Evolutionary conservation across 2,113 vertebrate species (phyloP).

Genomic region (Glaucomys volans): DNA sequence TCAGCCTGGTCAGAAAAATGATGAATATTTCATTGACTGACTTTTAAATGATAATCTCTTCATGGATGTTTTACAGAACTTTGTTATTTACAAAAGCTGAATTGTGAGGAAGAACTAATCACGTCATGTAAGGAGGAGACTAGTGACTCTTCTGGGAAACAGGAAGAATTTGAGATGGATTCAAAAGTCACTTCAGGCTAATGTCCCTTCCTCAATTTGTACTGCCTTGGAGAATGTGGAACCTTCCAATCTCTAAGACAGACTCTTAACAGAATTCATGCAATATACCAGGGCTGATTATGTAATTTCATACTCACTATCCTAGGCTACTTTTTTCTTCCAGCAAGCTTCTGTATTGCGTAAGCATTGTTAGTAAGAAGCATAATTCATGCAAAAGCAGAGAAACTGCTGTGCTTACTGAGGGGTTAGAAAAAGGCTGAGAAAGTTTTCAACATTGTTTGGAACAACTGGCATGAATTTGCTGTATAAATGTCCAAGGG

Average conservation of each 20-base stretch:
- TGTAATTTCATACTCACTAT: background rate
- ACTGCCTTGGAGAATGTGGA: background rate
- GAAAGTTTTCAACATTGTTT: background rate
- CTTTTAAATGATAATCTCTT: background rate
- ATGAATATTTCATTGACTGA: background rate
- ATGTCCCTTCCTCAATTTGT: background rate
- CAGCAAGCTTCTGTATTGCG: background rate
- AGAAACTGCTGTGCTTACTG: background rate
- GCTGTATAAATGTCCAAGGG: background rate
- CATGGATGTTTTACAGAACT: fast-evolving
- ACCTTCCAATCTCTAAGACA: background rate
- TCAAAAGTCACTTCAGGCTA: background rate
- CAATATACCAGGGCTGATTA: no score
- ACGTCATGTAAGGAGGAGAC: background rate
- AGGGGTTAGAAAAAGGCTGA: background rate
- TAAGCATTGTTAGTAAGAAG: background rate
- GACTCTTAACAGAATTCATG: background rate
- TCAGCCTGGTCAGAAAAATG: background rate
- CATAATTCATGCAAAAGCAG: background rate
- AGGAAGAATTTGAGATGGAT: background rate
- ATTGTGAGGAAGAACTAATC: background rate
- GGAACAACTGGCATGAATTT: background rate
- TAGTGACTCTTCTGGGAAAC: background rate
- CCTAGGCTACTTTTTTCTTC: background rate
- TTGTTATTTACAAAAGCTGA: background rate